A percentile compares a stretch with the other conserved stretches of the same genome.
These are phyloP conservation scores for Melanargia galathea DNA, from an alignment of 2,888 invertebrate genomes.

Conservation along the genomic window DNA sequence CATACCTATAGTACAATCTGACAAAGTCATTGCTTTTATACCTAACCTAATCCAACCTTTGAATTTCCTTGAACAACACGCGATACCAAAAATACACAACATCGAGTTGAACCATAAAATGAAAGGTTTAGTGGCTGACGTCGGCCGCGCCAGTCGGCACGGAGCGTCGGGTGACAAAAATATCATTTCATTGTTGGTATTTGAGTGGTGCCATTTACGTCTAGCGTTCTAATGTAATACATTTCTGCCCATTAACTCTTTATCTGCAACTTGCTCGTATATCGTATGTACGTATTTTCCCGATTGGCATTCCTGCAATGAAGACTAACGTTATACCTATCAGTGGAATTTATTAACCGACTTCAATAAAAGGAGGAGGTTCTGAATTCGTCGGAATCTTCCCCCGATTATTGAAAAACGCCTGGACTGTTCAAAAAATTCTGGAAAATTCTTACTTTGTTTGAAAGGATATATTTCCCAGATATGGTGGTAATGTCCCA, in stretches of 20 bases:
- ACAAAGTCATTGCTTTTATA: no score
- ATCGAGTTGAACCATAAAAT: constrained; percentile 15
- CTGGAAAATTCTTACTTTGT: no score
- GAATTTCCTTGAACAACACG: constrained; percentile 2
- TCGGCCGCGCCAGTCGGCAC: constrained; percentile 1
- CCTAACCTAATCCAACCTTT: not conserved
- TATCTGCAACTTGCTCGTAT: constrained; percentile 14
- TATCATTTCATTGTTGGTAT: constrained; percentile 24
- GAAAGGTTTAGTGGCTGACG: constrained; percentile 17
- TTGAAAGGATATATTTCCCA: no score
- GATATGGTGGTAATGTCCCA: no score
- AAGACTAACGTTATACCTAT: not conserved
- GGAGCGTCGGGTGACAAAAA: constrained; percentile 14
- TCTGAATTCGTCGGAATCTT: no score
- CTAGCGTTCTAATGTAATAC: constrained; percentile 15
- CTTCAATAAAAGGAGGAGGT: no score
- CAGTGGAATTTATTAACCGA: not conserved
- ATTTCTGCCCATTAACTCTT: constrained; percentile 20
- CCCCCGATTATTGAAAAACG: no score
- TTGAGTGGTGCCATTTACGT: constrained; percentile 21
- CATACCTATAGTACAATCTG: no score
- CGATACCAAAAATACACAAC: constrained; percentile 13
- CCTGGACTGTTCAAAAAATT: no score
- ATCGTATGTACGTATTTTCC: constrained; percentile 1
- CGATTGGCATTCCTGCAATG: constrained; percentile 7